Evolutionary conservation across 2,797 vertebrate genomes (phyloP).

Genomic region (Enteromius unitaeniatus): DNA sequence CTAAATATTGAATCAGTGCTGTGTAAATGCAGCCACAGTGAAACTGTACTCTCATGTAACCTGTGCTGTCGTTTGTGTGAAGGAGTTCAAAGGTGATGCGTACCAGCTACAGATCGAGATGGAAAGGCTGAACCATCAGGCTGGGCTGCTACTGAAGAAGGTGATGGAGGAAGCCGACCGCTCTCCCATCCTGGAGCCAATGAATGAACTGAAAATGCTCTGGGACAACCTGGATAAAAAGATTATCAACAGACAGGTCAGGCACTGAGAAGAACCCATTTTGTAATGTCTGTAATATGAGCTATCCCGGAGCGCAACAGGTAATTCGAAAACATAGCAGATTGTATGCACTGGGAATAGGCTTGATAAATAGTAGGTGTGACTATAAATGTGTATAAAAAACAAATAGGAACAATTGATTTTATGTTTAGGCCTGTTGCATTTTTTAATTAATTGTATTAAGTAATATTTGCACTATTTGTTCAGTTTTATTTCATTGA

Average conservation of each 20-base stretch:
- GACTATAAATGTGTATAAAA: not conserved
- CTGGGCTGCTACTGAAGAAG: conserved; percentile 92
- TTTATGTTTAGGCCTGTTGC: not conserved
- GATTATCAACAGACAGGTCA: conserved; percentile 93
- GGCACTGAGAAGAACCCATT: not conserved
- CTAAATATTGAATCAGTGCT: not conserved
- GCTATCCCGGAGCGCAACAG: not conserved
- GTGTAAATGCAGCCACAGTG: conserved; percentile 10
- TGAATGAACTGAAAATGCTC: conserved; percentile 90
- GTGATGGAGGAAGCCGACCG: conserved; percentile 88
- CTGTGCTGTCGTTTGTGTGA: conserved; percentile 24
- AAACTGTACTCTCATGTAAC: not conserved
- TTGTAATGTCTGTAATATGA: not conserved
- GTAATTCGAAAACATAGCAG: not conserved
- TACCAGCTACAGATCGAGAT: conserved; percentile 99
- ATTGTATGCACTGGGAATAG: not conserved
- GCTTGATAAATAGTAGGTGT: not conserved
- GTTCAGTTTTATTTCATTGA: not conserved
- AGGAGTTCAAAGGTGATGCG: conserved; percentile 95
- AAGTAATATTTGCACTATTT: not conserved
- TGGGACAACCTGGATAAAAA: conserved; percentile 93
- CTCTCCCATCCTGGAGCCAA: conserved; percentile 88
- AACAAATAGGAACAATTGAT: not conserved
- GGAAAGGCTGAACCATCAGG: conserved; percentile 96
- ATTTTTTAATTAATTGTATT: not conserved